phyloP scores from a whole-genome alignment of 2,797 vertebrate species.

The Erethizon dorsatum region DNA sequence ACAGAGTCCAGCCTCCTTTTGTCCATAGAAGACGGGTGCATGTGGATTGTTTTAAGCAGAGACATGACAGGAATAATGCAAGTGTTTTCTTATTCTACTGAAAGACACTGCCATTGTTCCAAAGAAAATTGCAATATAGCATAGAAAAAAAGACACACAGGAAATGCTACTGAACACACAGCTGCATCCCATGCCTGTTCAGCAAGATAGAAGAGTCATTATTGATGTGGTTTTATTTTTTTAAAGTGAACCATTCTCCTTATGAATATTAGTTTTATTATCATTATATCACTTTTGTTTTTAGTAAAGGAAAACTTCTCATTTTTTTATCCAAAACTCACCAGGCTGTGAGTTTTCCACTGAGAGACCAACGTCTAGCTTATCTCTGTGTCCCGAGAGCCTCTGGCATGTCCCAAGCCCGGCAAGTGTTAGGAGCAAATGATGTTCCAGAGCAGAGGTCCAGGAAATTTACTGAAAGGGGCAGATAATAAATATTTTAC shows the following conservation, averaged over 20 bases:
- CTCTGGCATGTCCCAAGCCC: no score
- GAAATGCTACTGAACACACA: not conserved
- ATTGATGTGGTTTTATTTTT: not conserved
- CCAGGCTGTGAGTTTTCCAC: not conserved
- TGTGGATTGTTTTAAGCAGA: not conserved
- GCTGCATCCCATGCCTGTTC: not conserved
- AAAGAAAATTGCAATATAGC: not conserved
- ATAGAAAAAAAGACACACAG: not conserved
- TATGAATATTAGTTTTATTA: not conserved
- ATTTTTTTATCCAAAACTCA: not conserved
- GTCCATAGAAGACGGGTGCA: not conserved
- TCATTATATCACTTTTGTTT: not conserved
- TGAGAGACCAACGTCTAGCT: not conserved
- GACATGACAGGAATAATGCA: not conserved
- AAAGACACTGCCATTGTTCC: not conserved
- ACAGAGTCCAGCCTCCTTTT: not conserved
- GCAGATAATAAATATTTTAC: not conserved
- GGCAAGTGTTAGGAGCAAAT: not conserved
- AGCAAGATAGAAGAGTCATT: not conserved
- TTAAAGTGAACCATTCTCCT: not conserved
- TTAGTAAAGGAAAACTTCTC: not conserved
- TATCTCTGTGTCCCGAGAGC: not conserved
- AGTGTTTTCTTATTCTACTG: not conserved
- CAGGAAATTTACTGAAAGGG: not conserved
- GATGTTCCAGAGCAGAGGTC: not conserved